Conservation (phyloP, 1,140 invertebrate genomes). For the Bombus picipes region DNA sequence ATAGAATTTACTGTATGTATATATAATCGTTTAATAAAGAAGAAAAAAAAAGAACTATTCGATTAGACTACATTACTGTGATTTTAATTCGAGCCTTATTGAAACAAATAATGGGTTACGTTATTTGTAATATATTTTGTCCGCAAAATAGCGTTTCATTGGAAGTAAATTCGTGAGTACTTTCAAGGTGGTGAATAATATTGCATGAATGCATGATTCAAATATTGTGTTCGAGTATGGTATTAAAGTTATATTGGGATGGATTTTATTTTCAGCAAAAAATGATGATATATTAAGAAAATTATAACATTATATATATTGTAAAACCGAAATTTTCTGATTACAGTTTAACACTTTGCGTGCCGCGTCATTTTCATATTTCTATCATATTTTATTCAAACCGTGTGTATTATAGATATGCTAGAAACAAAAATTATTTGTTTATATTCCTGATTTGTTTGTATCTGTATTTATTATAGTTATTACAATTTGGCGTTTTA, state of each 20-base stretch:
- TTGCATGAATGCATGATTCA: slow-evolving; percentile 76
- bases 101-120: slow-evolving; percentile 23
- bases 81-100: slow-evolving; percentile 7
- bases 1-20: background rate
- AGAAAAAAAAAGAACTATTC: background rate
- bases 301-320: slow-evolving; percentile 15
- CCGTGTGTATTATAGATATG: background rate
- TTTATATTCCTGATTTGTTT: background rate
- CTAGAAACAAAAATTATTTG: background rate
- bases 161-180: slow-evolving; percentile 83
- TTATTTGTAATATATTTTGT: slow-evolving; percentile 65
- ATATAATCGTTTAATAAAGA: background rate
- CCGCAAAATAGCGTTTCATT: slow-evolving; percentile 82
- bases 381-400: background rate
- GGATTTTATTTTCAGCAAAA: slow-evolving; percentile 30
- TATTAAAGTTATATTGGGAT: slow-evolving; percentile 27
- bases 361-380: background rate
- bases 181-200: slow-evolving; percentile 53
- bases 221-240: slow-evolving; percentile 39
- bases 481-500: background rate
- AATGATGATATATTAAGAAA: slow-evolving; percentile 17
- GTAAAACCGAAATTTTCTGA: background rate
- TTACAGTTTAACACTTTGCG: background rate
- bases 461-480: background rate
- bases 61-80: background rate